Conservation (phyloP, 2,888 invertebrate species). For the Scaptomyza polygonia region DNA sequence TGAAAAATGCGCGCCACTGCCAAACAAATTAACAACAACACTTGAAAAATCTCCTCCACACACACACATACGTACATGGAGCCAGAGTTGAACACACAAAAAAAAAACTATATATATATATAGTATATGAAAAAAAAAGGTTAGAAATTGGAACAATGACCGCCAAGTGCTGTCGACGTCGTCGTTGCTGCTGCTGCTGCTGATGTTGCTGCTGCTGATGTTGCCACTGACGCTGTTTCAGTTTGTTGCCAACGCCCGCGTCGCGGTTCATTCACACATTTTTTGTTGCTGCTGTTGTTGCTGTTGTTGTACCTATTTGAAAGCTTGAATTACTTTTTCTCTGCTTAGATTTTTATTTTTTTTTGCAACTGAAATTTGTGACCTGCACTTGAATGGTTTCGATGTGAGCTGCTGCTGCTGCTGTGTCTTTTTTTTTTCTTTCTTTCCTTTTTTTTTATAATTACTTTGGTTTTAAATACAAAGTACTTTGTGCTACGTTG, state of each 20-base stretch:
- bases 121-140: constrained; percentile 52
- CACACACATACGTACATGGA: constrained; percentile 43
- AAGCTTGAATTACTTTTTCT: constrained; percentile 44
- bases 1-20: constrained; percentile 64
- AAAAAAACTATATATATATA: constrained; percentile 28
- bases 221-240: constrained; percentile 16
- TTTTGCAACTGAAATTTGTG: constrained; percentile 36
- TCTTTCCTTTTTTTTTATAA: not conserved
- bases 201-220: not conserved
- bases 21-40: constrained; percentile 75
- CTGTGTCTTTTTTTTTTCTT: constrained; percentile 3
- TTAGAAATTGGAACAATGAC: constrained; percentile 77
- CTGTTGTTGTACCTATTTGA: constrained; percentile 44
- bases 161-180: constrained; percentile 63
- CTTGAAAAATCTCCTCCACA: constrained; percentile 58
- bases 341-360: constrained; percentile 26
- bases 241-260: constrained; percentile 44
- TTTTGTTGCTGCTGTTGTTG: constrained; percentile 26
- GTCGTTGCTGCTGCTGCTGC: constrained; percentile 13
- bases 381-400: constrained; percentile 36
- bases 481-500: constrained; percentile 13
- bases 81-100: constrained; percentile 46
- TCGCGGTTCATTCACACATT: constrained; percentile 70
- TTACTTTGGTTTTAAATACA: not conserved
- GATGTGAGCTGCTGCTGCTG: constrained; percentile 15